phyloP scores from a whole-genome alignment of 2,888 invertebrate species.

The Campopleginae sp. region DNA sequence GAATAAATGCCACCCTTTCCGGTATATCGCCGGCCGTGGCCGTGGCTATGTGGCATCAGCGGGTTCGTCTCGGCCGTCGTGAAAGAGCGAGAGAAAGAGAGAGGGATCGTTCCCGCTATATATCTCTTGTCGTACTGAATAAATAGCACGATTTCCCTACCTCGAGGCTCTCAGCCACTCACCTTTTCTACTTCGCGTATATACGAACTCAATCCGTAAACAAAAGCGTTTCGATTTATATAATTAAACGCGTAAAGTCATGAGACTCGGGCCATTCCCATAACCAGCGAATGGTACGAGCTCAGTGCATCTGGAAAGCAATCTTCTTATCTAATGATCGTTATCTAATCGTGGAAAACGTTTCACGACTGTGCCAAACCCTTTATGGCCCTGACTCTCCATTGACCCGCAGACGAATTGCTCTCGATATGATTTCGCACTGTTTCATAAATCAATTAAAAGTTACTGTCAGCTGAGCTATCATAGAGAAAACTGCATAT shows the following conservation, averaged over 20 bases:
- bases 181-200: constrained; percentile 21
- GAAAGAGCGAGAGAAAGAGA: constrained; percentile 32
- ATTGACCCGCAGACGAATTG: background rate
- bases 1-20: constrained; percentile 69
- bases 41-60: constrained; percentile 33
- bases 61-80: constrained; percentile 24
- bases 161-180: constrained; percentile 32
- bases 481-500: no score
- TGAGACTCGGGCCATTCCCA: background rate
- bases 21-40: constrained; percentile 46
- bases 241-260: background rate
- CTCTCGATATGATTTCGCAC: background rate
- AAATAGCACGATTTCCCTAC: constrained; percentile 78
- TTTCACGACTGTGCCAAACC: background rate
- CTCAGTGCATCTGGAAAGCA: background rate
- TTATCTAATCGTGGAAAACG: no score
- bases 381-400: background rate
- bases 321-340: no score
- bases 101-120: constrained; percentile 51
- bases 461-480: background rate
- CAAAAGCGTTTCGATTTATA: background rate
- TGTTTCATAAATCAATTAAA: background rate
- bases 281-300: background rate
- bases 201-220: background rate
- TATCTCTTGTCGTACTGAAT: constrained; percentile 74